A percentile compares a stretch with the other conserved stretches of the same genome.
phyloP scores from a whole-genome alignment of 2,113 vertebrate species.

The Paracanthobrama guichenoti region DNA sequence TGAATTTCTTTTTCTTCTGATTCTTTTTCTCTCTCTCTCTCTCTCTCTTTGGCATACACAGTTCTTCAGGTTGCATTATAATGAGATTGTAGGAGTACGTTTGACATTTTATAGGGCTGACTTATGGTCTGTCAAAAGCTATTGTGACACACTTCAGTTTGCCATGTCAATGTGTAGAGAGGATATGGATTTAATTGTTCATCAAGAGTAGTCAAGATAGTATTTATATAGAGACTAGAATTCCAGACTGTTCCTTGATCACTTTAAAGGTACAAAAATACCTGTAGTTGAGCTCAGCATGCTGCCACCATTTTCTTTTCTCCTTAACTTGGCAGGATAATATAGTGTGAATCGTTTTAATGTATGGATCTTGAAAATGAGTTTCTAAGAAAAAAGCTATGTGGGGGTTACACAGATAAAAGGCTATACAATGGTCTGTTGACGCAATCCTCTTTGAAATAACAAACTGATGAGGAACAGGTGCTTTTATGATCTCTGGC shows the following conservation, averaged over 20 bases:
- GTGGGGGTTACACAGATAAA: constrained; percentile 86
- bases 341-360: constrained; percentile 99
- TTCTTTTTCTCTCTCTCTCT: constrained; percentile 61
- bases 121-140: constrained; percentile 91
- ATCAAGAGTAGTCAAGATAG: constrained; percentile 99
- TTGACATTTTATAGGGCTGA: constrained; percentile 70
- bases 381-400: constrained; percentile 79
- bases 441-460: constrained; percentile 81
- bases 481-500: constrained; percentile 78
- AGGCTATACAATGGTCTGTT: constrained; percentile 91
- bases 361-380: constrained; percentile 69
- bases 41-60: constrained; percentile 91
- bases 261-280: constrained; percentile 96
- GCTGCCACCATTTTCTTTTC: constrained; percentile 89
- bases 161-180: constrained; percentile 87
- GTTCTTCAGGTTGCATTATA: constrained; percentile 94
- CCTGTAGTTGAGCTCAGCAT: constrained; percentile 86
- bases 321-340: constrained; percentile 99
- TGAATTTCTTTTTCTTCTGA: constrained; percentile 54
- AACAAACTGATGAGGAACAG: constrained; percentile 85
- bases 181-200: constrained; percentile 98
- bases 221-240: constrained; percentile 99
- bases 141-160: constrained; percentile 97
- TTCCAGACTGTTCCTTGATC: constrained; percentile 99
- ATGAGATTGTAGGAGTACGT: constrained; percentile 86